These are phyloP conservation scores for Nycteola revayana DNA, from an alignment of 2,888 invertebrate genomes.

Conservation along the genomic window DNA sequence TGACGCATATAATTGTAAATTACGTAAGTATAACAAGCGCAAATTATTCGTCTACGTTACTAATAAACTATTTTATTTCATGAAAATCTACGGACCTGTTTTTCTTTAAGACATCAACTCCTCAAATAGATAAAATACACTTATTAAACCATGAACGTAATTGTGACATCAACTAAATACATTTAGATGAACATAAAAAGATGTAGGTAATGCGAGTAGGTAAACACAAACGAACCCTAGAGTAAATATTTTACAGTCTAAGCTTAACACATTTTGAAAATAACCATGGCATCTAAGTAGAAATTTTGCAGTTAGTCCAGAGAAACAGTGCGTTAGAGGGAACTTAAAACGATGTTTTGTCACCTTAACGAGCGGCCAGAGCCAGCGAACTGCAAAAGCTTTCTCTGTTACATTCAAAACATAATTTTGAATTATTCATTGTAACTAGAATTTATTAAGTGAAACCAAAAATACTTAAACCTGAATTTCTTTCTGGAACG, in stretches of 20 bases:
- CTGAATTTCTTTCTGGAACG: slow-evolving; percentile 1
- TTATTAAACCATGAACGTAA: no score
- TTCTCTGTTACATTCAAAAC: slow-evolving; percentile 40
- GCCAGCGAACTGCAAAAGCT: slow-evolving; percentile 41
- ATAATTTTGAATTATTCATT: slow-evolving; percentile 42
- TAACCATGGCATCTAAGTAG: slow-evolving; percentile 35
- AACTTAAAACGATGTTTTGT: slow-evolving; percentile 52
- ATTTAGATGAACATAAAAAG: no score
- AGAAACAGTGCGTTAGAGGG: slow-evolving; percentile 48
- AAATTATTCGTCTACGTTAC: no score
- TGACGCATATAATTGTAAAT: no score
- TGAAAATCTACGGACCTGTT: no score
- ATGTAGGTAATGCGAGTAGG: no score
- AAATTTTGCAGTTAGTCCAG: slow-evolving; percentile 47
- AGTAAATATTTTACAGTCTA: slow-evolving; percentile 41
- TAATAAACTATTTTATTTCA: no score
- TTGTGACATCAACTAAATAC: no score
- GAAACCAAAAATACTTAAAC: no score
- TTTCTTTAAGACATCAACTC: no score
- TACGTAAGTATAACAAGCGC: no score
- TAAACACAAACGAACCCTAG: slow-evolving; percentile 31
- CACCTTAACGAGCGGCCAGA: slow-evolving; percentile 51
- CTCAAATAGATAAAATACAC: no score
- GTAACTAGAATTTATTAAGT: slow-evolving; percentile 12
- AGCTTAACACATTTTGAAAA: slow-evolving; percentile 44